A percentile compares a stretch with the other conserved stretches of the same genome.
Evolutionary conservation across 92 coral and sea anemone genomes (phyloP).

Genomic region (Phenganax subtilis): DNA sequence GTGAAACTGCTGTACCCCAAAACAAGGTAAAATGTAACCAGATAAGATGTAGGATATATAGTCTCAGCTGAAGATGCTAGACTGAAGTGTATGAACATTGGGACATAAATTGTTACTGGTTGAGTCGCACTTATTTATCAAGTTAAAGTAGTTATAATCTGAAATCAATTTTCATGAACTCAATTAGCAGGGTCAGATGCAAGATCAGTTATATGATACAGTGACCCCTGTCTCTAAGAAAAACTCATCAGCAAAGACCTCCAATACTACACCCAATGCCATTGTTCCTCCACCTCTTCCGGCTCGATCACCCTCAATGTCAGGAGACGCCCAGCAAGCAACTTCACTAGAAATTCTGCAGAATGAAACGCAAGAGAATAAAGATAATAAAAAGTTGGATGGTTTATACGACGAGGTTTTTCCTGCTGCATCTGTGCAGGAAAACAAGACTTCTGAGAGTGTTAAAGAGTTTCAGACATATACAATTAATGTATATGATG

Average conservation of each 20-base stretch:
- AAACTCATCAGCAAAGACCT: not conserved
- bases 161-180: too few species aligned
- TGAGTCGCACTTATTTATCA: too few species aligned
- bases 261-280: not conserved
- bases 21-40: not conserved
- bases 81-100: too few species aligned
- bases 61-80: too few species aligned
- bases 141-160: too few species aligned
- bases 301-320: constrained; percentile 9
- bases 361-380: not conserved
- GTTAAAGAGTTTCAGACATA: not conserved
- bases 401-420: not conserved
- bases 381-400: not conserved
- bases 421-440: too few species aligned
- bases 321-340: not conserved
- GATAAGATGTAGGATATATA: not conserved
- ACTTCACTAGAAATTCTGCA: not conserved
- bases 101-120: too few species aligned
- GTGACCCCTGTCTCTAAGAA: not conserved
- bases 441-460: not conserved
- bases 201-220: not conserved
- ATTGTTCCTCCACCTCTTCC: constrained; percentile 10
- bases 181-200: too few species aligned
- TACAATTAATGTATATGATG: not conserved
- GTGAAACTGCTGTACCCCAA: not conserved